Conservation (phyloP, 2,797 vertebrate species). For the Cheirogaleus major region DNA sequence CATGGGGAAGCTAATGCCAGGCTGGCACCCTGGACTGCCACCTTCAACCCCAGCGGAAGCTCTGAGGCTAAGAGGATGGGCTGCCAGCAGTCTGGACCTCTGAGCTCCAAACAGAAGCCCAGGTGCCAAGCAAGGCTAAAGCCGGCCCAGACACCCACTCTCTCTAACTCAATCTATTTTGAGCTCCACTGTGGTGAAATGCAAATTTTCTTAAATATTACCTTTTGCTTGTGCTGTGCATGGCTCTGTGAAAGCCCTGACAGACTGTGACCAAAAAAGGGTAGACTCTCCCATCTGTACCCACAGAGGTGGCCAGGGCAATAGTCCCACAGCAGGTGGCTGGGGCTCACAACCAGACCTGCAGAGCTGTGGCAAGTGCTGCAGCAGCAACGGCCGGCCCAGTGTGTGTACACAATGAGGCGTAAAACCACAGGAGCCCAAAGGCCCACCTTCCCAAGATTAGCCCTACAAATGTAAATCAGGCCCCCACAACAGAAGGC, state of each 20-base stretch:
- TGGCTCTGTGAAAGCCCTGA: conserved; percentile 2
- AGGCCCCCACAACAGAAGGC: not conserved
- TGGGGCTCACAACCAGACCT: not conserved
- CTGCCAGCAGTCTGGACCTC: not conserved
- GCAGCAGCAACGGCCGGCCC: not conserved
- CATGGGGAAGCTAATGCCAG: not conserved
- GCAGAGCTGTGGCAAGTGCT: rapidly evolving
- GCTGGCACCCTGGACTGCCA: not conserved
- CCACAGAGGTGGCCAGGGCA: not conserved
- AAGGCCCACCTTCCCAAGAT: not conserved
- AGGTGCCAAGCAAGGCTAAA: not conserved
- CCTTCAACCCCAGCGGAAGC: not conserved
- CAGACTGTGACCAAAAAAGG: not conserved
- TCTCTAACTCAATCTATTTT: conserved; percentile 20
- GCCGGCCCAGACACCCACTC: not conserved
- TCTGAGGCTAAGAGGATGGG: not conserved
- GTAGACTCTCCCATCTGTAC: not conserved
- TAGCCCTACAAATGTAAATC: not conserved
- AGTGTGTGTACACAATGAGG: rapidly evolving
- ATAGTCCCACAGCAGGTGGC: not conserved
- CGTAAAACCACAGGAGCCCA: not conserved
- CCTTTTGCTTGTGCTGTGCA: conserved; percentile 31
- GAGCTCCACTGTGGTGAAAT: conserved; percentile 58
- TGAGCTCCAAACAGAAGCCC: not conserved
- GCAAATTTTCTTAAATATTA: conserved; percentile 46